These are phyloP conservation scores for Cyphomyrus plagiostoma DNA, from an alignment of 2,113 vertebrate species.

Conservation along the genomic window DNA sequence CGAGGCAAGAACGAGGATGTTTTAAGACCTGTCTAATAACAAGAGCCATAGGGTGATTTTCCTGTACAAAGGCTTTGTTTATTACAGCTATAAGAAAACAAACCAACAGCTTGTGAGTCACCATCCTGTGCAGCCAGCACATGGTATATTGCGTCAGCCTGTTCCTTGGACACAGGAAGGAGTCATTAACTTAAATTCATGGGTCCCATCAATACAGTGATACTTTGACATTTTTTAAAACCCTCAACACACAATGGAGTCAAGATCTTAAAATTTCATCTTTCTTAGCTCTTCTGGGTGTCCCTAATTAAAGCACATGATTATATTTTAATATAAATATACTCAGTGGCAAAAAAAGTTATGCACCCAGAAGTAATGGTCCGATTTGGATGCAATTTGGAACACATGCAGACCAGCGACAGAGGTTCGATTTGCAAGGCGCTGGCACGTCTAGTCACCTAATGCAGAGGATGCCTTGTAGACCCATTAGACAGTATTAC, in stretches of 20 bases:
- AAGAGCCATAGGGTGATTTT: neutral
- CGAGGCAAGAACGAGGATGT: neutral
- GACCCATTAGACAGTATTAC: no score
- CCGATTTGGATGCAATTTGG: no score
- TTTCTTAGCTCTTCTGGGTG: neutral
- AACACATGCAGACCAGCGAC: no score
- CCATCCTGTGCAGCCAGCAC: neutral
- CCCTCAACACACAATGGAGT: neutral
- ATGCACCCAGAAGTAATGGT: no score
- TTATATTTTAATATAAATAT: neutral
- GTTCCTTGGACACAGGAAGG: neutral
- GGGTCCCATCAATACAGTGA: neutral
- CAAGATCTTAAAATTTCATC: neutral
- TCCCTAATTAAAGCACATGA: neutral
- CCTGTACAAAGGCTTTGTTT: neutral
- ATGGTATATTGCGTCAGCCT: neutral
- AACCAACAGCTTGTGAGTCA: neutral
- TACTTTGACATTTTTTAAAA: neutral
- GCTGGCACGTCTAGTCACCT: no score
- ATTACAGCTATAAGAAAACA: neutral
- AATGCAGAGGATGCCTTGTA: no score
- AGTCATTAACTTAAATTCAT: neutral
- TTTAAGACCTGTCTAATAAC: constrained; percentile 18
- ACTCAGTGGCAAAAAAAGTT: no score
- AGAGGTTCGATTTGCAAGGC: no score